These are phyloP conservation scores for Musca vetustissima DNA, from an alignment of 1,140 invertebrate genomes.

Conservation along the genomic window DNA sequence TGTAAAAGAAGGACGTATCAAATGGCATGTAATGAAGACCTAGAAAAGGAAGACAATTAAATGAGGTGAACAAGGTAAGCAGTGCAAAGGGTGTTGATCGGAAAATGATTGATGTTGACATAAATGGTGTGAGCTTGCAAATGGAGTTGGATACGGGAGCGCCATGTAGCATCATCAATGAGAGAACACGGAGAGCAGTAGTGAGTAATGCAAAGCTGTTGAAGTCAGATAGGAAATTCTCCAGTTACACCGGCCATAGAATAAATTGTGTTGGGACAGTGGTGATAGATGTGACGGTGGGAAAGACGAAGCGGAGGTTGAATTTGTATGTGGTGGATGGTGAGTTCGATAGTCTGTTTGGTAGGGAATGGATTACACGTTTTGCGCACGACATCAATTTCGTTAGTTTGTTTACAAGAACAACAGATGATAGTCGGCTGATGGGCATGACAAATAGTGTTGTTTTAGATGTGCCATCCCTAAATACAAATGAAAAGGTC, in stretches of 20 bases:
- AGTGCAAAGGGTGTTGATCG: background rate
- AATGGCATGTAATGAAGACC: background rate
- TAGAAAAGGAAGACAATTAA: background rate
- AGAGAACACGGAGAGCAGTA: no score
- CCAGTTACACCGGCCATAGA: slow-evolving; percentile 8
- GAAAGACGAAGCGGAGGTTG: background rate
- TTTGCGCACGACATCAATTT: slow-evolving; percentile 1
- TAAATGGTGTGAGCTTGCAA: no score
- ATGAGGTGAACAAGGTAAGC: background rate
- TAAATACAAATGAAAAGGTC: background rate
- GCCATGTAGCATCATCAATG: slow-evolving; percentile 24
- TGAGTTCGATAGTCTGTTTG: background rate
- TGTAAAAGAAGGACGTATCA: background rate
- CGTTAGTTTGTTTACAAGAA: background rate
- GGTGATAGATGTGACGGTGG: background rate
- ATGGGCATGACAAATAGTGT: background rate
- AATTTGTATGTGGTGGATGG: slow-evolving; percentile 8
- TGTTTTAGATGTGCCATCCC: background rate
- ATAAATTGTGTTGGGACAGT: background rate
- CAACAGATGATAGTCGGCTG: no score
- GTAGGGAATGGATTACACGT: slow-evolving; percentile 9
- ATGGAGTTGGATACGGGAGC: no score
- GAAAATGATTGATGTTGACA: no score
- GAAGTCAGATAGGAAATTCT: background rate
- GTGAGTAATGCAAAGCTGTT: no score